phyloP scores from a whole-genome alignment of 2,888 invertebrate genomes.

The Plagodis dolabraria region DNA sequence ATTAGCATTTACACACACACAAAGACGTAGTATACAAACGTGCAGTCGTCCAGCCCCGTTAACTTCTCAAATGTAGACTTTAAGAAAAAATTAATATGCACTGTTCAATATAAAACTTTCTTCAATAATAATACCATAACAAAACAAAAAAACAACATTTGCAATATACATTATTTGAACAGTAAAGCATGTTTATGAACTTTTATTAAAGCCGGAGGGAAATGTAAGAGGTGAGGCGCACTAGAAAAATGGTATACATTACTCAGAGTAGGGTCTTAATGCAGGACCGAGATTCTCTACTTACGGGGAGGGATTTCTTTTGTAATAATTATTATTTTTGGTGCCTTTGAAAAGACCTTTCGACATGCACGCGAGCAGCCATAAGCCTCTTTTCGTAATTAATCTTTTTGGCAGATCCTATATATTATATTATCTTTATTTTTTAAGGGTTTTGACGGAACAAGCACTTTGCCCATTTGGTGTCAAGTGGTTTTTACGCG shows the following conservation, averaged over 20 bases:
- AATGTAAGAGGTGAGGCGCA: slow-evolving; percentile 53
- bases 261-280: slow-evolving; percentile 48
- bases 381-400: slow-evolving; percentile 7
- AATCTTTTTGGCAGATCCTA: not conserved
- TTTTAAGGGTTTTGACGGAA: not conserved
- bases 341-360: slow-evolving; percentile 8
- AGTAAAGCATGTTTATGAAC: slow-evolving; percentile 46
- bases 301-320: slow-evolving; percentile 20
- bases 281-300: slow-evolving; percentile 28
- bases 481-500: too few relatives aligned
- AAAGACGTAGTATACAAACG: too few relatives aligned
- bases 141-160: slow-evolving; percentile 11
- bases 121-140: not conserved
- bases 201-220: slow-evolving; percentile 52
- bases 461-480: too few relatives aligned
- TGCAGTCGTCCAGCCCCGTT: too few relatives aligned
- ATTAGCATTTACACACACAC: too few relatives aligned
- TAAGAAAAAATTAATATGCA: too few relatives aligned
- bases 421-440: too few relatives aligned
- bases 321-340: slow-evolving; percentile 28
- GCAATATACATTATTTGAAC: slow-evolving; percentile 14
- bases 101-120: too few relatives aligned
- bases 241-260: slow-evolving; percentile 61
- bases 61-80: too few relatives aligned
- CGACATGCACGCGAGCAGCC: slow-evolving; percentile 26